Evolutionary conservation across 2,888 invertebrate genomes (phyloP), one percentile per base, ranked within the genome.

Genomic region (Tachystola acroxantha): DNA sequence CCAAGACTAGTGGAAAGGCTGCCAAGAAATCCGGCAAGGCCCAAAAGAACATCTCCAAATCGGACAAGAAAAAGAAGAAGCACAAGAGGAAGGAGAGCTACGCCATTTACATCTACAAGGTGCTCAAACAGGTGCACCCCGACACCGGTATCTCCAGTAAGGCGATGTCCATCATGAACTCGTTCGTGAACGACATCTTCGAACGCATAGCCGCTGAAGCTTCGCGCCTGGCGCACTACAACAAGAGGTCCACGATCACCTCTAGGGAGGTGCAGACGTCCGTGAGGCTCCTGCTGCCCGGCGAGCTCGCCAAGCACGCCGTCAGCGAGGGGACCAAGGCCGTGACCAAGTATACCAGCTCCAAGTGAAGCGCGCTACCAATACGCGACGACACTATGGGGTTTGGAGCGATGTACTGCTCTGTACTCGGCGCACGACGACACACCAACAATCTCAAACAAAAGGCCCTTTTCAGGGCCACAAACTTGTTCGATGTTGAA

Each of bases 261-360:
- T 89, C 89, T 47, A 85, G 91, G 60, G 92, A 92, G 67, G 90
- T 93, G 45, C 92, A 93, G 70, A 92, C 91, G 0, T 91, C 91
- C 10, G 91, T 92, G 27, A 79, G 91, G 36, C 82, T 92, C 2
- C 64, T 93, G 40, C 70, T 93, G 39, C 92, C 93, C 37, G 92
- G 91, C 32, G 92, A 93, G 68, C 74, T 93, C 52, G 91, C 91
- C 32, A 92, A 92, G 66, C 91, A 92, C 78, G 91, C 91, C 12
- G 90, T 91, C 45, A 88, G 84, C 49, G 91, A 91, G 68, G 91
- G 90, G 14, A 91, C 90, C 27, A 92, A 91, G 54, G 90, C 90
- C 13, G 88, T 90, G 37, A 89, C 89, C 52, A 90, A 89, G 49
- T 90, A 90, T 63, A 89, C 88, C 43, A 71, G 73, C 54, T 73